These are phyloP conservation scores for Geococcyx californianus DNA, from an alignment of 2,113 vertebrate genomes.

Conservation along the genomic window DNA sequence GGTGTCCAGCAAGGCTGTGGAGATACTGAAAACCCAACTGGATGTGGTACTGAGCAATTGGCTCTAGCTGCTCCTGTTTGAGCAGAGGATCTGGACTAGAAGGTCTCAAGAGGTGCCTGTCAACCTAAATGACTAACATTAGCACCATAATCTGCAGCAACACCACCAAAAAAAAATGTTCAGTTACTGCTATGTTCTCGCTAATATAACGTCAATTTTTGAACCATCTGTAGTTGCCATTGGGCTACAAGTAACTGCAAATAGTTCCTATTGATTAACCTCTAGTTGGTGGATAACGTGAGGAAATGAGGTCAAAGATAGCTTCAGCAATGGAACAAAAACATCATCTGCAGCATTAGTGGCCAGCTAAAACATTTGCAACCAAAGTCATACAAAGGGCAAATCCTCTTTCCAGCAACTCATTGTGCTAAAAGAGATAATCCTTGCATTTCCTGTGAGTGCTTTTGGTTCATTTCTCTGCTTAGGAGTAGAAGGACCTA, in stretches of 20 bases:
- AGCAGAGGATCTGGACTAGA: neutral
- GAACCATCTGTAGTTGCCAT: neutral
- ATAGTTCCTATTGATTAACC: constrained; percentile 2
- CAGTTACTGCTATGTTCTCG: neutral
- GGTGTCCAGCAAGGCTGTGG: no score
- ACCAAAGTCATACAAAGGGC: constrained; percentile 9
- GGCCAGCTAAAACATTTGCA: neutral
- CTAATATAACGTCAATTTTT: neutral
- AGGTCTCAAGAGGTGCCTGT: neutral
- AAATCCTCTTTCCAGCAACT: constrained; percentile 1
- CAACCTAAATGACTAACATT: neutral
- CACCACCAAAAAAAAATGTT: neutral
- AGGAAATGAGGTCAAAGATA: constrained; percentile 42
- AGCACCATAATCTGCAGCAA: neutral
- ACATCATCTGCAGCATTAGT: neutral
- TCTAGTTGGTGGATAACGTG: neutral
- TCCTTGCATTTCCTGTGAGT: neutral
- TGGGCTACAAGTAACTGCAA: constrained; percentile 3
- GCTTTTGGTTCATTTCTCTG: neutral
- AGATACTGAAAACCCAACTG: no score
- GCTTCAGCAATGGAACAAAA: constrained; percentile 53
- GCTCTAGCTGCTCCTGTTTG: neutral
- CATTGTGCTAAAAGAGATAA: neutral
- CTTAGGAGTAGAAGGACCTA: neutral
- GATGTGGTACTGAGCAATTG: neutral